Evolutionary conservation across 1,140 invertebrate genomes (phyloP).

Genomic region (Leptopilina boulardi): DNA sequence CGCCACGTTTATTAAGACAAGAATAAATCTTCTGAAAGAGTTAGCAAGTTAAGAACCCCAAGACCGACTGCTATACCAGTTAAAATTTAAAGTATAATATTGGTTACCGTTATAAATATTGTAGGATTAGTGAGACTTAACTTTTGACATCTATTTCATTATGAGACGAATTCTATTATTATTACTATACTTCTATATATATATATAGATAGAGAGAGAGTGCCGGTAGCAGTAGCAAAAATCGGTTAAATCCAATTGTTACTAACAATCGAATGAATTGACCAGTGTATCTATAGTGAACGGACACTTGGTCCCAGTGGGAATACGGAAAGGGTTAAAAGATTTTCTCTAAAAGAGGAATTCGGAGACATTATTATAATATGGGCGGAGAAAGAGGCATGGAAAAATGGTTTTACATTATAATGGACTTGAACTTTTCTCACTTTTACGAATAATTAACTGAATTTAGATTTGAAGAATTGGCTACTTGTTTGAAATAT

Average conservation of each 20-base stretch:
- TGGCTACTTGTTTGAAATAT: too few species aligned
- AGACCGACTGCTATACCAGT: neutral
- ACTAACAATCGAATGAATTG: neutral
- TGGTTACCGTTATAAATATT: slow-evolving; percentile 8
- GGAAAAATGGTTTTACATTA: too few species aligned
- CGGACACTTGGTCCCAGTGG: neutral
- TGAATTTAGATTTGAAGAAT: too few species aligned
- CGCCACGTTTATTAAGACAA: neutral
- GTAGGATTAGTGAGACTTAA: neutral
- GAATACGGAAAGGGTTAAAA: neutral
- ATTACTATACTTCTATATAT: too few species aligned
- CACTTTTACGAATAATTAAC: too few species aligned
- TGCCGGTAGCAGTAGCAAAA: slow-evolving; percentile 12
- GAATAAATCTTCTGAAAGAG: slow-evolving; percentile 5
- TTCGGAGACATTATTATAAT: too few species aligned
- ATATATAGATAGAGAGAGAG: too few species aligned
- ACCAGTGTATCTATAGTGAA: neutral
- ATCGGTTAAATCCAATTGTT: slow-evolving; percentile 13
- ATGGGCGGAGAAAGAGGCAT: neutral
- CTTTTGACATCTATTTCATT: neutral
- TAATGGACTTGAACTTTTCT: too few species aligned
- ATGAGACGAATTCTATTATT: neutral
- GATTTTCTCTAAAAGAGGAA: neutral
- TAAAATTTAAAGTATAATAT: slow-evolving; percentile 1
- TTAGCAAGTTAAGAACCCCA: neutral